phyloP scores from a whole-genome alignment of 2,797 vertebrate species.

The Sardinella longiceps region DNA sequence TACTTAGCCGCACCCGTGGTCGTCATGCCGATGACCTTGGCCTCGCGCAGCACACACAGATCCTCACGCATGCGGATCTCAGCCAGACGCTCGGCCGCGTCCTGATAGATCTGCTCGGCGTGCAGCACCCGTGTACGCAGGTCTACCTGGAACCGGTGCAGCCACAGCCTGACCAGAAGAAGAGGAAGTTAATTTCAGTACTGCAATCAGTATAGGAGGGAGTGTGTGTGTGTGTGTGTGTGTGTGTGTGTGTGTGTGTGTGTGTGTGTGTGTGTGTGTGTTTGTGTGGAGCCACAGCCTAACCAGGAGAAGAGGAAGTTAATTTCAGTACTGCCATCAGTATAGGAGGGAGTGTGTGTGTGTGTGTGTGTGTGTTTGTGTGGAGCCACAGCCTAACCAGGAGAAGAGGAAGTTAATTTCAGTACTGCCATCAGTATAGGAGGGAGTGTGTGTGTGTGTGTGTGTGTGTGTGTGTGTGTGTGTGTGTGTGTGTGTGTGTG shows the following conservation, averaged over 20 bases:
- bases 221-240: too few relatives aligned
- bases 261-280: not conserved
- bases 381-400: conserved; percentile 86
- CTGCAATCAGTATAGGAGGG: too few relatives aligned
- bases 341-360: not conserved
- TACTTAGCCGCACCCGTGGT: conserved; percentile 95
- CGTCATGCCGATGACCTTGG: conserved; percentile 92
- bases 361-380: not conserved
- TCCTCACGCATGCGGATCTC: conserved; percentile 83
- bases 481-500: not conserved
- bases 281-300: too few relatives aligned
- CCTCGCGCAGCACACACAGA: conserved; percentile 75
- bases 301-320: too few relatives aligned
- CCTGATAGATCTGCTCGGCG: conserved; percentile 78
- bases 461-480: not conserved
- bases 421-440: not conserved
- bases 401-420: not conserved
- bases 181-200: not conserved
- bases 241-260: not conserved
- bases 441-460: not conserved
- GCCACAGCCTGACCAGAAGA: conserved; percentile 84
- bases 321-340: too few relatives aligned
- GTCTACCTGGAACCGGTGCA: conserved; percentile 77
- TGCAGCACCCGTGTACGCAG: conserved; percentile 68
- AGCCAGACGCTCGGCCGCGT: conserved; percentile 77